A percentile compares a stretch with the other conserved stretches of the same genome.
These are phyloP conservation scores for Danio jaintianensis DNA, from an alignment of 2,797 vertebrate species.

Conservation along the genomic window DNA sequence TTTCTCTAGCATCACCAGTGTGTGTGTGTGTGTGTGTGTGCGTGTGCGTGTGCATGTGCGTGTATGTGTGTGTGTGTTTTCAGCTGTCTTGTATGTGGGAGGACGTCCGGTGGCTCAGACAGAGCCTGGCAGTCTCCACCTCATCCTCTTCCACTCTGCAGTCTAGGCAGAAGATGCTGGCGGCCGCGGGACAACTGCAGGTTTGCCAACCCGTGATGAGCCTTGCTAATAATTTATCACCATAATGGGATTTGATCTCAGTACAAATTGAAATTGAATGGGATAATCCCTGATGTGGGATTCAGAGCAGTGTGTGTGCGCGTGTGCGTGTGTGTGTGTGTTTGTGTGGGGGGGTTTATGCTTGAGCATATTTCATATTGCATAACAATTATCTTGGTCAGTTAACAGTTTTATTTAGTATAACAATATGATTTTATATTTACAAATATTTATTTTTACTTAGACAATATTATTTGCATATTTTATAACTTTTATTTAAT, in stretches of 20 bases:
- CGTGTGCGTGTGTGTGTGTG: constrained; percentile 22
- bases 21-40: constrained; percentile 27
- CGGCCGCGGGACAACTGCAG: constrained; percentile 93
- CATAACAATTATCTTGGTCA: constrained; percentile 15
- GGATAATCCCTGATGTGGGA: constrained; percentile 47
- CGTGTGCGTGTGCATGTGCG: constrained; percentile 1
- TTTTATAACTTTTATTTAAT: too few relatives aligned
- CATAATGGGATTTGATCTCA: constrained; percentile 50
- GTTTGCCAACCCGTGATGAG: constrained; percentile 72
- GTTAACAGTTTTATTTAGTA: neutral
- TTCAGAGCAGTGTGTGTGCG: constrained; percentile 28
- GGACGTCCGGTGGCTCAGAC: constrained; percentile 94
- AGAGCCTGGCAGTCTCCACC: constrained; percentile 88
- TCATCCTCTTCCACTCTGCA: constrained; percentile 94
- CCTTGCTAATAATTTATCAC: constrained; percentile 48
- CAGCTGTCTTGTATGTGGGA: constrained; percentile 99
- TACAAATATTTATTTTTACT: too few relatives aligned
- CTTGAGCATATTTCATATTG: constrained; percentile 21
- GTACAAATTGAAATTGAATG: constrained; percentile 51
- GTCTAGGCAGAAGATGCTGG: constrained; percentile 94
- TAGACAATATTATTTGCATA: too few relatives aligned
- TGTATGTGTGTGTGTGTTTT: constrained; percentile 60
- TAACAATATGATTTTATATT: neutral
- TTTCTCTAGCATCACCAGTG: constrained; percentile 40
- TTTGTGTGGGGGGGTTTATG: constrained; percentile 32